Base-by-base conservation (phyloP, 1,140 invertebrate genomes). In the Copidosoma floridanum region DNA sequence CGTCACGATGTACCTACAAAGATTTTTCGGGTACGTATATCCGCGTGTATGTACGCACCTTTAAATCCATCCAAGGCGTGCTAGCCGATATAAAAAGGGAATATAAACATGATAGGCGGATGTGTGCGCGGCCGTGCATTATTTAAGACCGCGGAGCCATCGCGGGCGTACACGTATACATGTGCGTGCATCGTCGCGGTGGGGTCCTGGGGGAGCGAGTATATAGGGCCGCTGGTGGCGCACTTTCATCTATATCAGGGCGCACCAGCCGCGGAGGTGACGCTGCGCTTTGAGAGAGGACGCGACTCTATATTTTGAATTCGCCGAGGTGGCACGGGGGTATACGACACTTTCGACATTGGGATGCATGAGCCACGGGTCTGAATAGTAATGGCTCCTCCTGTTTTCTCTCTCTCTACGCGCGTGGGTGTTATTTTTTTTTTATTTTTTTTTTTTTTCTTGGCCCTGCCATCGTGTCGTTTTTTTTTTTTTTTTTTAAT, bases 151-250 rank as follows among this genome's bases (percentile, higher is more conserved):
- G n/a, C n/a, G n/a, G n/a, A n/a, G n/a, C n/a, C n/a, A n/a, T n/a
- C n/a, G n/a, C n/a, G n/a, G n/a, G n/a, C n/a, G 1, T 6, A 21
- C 20, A 18, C 23, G 11, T 43, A 11, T 16, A 59, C 20, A 51
- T 47, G 59, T 57, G 38, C 54, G 65, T 64, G 59, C 57, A 64
- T 59, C 53, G 65, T n/a, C 65, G 67, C 50, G 65, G 63, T 63
- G 20, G 5, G 40, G 52, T 68, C 61, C 63, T 53, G 38, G 43
- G 60, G 63, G 52, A 55, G 16, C 58, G 16, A 18, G 23, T 5
- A 43, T n/a, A 43, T n/a, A 43, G 41, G n/a, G n/a, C 8, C 41
- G 29, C 12, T 12, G 29, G 6, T 12, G 29, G 6, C 29, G 12
- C 29, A 41, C 53, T 48, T 56, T 57, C 20, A 66, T 61, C 41